Percentiles rank a stretch among this genome's conserved stretches.
Evolutionary conservation across 1,140 invertebrate species (phyloP).

Genomic region (Chironomus striatipennis): DNA sequence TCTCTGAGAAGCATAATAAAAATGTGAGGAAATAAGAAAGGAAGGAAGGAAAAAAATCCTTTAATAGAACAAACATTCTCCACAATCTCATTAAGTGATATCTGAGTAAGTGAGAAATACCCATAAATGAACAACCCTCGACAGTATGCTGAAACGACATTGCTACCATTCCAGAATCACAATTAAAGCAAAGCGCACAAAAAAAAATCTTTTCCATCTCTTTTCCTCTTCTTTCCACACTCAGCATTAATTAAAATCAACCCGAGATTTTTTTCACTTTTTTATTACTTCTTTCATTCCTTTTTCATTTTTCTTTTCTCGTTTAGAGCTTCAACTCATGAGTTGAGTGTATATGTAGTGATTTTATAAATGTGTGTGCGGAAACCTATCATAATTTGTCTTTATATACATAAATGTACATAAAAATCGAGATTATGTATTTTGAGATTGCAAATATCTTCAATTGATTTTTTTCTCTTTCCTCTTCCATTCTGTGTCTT

Average conservation of each 20-base stretch:
- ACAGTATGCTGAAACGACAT: neutral
- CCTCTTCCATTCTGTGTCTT: no score
- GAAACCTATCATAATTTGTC: neutral
- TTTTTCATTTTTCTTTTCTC: neutral
- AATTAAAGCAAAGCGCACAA: constrained; percentile 20
- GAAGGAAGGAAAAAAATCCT: neutral
- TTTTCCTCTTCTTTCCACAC: constrained; percentile 14
- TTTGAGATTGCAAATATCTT: no score
- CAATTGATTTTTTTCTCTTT: no score
- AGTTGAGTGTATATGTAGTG: no score
- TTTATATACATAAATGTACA: no score
- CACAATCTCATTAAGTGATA: constrained; percentile 16
- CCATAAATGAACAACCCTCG: constrained; percentile 20
- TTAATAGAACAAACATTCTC: neutral
- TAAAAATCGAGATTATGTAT: no score
- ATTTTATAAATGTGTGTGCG: no score
- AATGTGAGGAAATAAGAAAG: neutral
- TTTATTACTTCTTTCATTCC: constrained; percentile 16
- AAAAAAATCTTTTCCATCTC: constrained; percentile 15
- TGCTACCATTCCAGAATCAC: constrained; percentile 22
- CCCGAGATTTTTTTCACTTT: constrained; percentile 21
- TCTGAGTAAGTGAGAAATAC: neutral
- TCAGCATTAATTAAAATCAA: constrained; percentile 23
- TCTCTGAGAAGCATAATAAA: no score
- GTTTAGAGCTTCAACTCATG: no score